Conservation (phyloP, 2,888 invertebrate species). For the Trissolcus brochymenae region DNA sequence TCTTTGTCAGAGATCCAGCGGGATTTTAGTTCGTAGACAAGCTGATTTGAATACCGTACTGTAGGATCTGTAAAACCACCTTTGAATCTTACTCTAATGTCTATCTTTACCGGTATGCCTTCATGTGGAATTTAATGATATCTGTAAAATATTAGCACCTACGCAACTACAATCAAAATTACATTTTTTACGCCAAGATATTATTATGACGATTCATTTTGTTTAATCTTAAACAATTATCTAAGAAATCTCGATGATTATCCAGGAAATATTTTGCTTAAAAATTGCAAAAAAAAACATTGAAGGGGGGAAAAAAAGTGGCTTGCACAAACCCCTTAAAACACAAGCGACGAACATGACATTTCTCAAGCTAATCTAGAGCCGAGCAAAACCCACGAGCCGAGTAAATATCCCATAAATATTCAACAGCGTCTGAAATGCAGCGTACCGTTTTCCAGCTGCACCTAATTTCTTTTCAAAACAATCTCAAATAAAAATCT, state of each 20-base stretch:
- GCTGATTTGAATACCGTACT: slow-evolving; percentile 63
- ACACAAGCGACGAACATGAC: too few species aligned
- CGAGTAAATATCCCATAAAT: slow-evolving; percentile 20
- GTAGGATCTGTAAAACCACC: slow-evolving; percentile 42
- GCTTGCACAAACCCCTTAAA: too few species aligned
- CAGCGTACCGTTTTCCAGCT: background rate
- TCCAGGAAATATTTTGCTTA: too few species aligned
- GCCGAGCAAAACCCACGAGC: background rate
- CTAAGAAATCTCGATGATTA: too few species aligned
- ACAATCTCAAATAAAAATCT: slow-evolving; percentile 35
- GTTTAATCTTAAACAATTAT: too few species aligned
- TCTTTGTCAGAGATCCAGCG: slow-evolving; percentile 46
- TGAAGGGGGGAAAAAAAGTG: too few species aligned
- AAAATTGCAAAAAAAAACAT: too few species aligned
- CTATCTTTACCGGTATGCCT: slow-evolving; percentile 16
- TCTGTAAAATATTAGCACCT: too few species aligned
- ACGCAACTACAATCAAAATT: too few species aligned
- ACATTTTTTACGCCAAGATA: too few species aligned
- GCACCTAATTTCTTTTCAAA: slow-evolving; percentile 26
- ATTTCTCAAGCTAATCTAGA: slow-evolving; percentile 4
- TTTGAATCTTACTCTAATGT: slow-evolving; percentile 30
- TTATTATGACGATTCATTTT: too few species aligned
- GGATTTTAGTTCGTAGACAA: slow-evolving; percentile 56
- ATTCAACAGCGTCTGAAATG: slow-evolving; percentile 23
- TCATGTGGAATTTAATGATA: too few species aligned